These are phyloP conservation scores for Hydractinia symbiolongicarpus DNA, from an alignment of 30 jellyfish, hydroid and myxozoan species.

Conservation along the genomic window DNA sequence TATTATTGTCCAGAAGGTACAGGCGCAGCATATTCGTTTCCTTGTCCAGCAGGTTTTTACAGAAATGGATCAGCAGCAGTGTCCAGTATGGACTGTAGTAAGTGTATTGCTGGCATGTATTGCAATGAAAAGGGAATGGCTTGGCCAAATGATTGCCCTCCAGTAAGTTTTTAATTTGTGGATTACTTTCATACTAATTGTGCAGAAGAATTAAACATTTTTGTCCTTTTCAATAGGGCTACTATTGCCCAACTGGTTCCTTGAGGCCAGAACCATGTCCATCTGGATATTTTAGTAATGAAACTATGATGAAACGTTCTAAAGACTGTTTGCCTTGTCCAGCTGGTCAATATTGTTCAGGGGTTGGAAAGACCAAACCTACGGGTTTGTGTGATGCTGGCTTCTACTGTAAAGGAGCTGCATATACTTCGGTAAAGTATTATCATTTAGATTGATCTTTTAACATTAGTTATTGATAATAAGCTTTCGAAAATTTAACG, in stretches of 20 bases:
- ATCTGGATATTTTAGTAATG: constrained; percentile 87
- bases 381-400: constrained; percentile 99
- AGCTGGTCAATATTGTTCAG: constrained; percentile 96
- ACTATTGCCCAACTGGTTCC: constrained; percentile 78
- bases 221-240: constrained; percentile 41
- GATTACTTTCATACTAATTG: no score
- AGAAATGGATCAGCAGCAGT: constrained; percentile 93
- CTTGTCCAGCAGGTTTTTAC: constrained; percentile 94
- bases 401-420: constrained; percentile 85
- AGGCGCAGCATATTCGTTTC: constrained; percentile 57
- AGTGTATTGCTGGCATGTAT: constrained; percentile 79
- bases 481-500: no score
- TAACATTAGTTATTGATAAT: no score
- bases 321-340: constrained; percentile 91
- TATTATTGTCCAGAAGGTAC: constrained; percentile 94
- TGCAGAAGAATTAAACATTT: not conserved
- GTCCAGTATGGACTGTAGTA: constrained; percentile 87
- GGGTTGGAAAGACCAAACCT: constrained; percentile 72
- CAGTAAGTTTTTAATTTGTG: constrained; percentile 45
- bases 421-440: constrained; percentile 75
- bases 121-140: constrained; percentile 83
- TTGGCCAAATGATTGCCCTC: constrained; percentile 69
- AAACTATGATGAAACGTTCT: constrained; percentile 70
- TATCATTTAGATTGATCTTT: not conserved
- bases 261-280: constrained; percentile 85